phyloP scores from a whole-genome alignment of 2,797 vertebrate genomes.

The Melanotaenia parkinsoni region DNA sequence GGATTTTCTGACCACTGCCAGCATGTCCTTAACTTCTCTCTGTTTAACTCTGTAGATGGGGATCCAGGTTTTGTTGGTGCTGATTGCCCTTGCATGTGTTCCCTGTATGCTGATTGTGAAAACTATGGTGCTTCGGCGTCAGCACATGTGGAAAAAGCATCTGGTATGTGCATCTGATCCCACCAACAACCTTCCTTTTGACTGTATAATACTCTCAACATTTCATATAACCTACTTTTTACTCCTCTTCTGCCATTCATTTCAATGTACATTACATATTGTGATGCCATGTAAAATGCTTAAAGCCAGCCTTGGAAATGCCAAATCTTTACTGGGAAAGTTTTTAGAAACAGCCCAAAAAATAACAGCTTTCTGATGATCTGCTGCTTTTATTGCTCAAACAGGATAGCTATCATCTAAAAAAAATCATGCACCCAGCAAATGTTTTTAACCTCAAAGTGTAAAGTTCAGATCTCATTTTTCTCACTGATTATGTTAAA shows the following conservation, averaged over 20 bases:
- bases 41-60: slow-evolving; percentile 86
- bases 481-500: slow-evolving; percentile 35
- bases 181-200: slow-evolving; percentile 37
- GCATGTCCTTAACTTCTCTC: slow-evolving; percentile 59
- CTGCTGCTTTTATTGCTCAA: neutral
- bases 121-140: slow-evolving; percentile 93
- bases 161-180: slow-evolving; percentile 87
- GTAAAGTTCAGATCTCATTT: neutral
- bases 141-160: slow-evolving; percentile 93
- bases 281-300: slow-evolving; percentile 72
- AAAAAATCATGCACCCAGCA: neutral
- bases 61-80: slow-evolving; percentile 94
- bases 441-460: neutral
- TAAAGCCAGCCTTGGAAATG: slow-evolving; percentile 77
- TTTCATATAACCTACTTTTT: slow-evolving; percentile 61
- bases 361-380: neutral
- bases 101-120: slow-evolving; percentile 98
- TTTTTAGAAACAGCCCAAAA: slow-evolving; percentile 4
- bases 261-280: slow-evolving; percentile 61
- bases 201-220: slow-evolving; percentile 50
- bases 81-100: slow-evolving; percentile 94
- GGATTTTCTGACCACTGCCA: neutral
- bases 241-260: slow-evolving; percentile 70
- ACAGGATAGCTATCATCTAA: neutral
- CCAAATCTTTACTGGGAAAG: slow-evolving; percentile 37